Conservation (phyloP, 1,140 invertebrate species). For the Brachionus paranguensis region DNA sequence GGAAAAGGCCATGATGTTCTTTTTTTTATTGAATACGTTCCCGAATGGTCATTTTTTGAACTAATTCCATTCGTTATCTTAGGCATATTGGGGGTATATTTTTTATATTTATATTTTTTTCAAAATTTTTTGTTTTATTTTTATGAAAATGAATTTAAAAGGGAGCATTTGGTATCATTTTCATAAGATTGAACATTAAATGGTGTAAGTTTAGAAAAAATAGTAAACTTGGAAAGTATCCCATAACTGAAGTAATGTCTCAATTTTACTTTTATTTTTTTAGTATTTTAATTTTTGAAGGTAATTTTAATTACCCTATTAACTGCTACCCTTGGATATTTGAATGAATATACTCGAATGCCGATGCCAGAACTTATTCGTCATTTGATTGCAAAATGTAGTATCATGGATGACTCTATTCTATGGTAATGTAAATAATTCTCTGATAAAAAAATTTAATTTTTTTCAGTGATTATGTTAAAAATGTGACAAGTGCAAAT, state of each 20-base stretch:
- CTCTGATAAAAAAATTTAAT: too few species aligned
- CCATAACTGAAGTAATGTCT: constrained; percentile 73
- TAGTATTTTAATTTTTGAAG: not conserved
- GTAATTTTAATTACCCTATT: constrained; percentile 79
- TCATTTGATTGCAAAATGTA: constrained; percentile 89
- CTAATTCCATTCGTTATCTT: constrained; percentile 90
- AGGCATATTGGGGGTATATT: constrained; percentile 73
- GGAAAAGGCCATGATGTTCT: constrained; percentile 96
- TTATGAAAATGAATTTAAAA: not conserved
- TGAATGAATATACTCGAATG: constrained; percentile 90
- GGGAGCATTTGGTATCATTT: constrained; percentile 88
- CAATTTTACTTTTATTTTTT: not conserved
- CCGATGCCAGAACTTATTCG: constrained; percentile 92
- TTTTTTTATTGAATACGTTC: constrained; percentile 96
- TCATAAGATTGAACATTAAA: constrained; percentile 90
- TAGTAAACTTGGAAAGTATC: constrained; percentile 90
- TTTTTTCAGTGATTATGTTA: constrained; percentile 57
- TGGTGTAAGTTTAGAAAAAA: constrained; percentile 92
- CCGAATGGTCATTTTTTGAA: constrained; percentile 98
- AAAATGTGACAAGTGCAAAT: constrained; percentile 40
- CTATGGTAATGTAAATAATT: constrained; percentile 60
- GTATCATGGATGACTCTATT: constrained; percentile 77
- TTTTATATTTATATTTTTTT: too few species aligned
- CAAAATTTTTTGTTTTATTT: not conserved
- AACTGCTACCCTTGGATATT: constrained; percentile 86